Evolutionary conservation across 2,797 vertebrate genomes (phyloP), one percentile per base, ranked within the genome.

Genomic region (Gobio occitaniae): DNA sequence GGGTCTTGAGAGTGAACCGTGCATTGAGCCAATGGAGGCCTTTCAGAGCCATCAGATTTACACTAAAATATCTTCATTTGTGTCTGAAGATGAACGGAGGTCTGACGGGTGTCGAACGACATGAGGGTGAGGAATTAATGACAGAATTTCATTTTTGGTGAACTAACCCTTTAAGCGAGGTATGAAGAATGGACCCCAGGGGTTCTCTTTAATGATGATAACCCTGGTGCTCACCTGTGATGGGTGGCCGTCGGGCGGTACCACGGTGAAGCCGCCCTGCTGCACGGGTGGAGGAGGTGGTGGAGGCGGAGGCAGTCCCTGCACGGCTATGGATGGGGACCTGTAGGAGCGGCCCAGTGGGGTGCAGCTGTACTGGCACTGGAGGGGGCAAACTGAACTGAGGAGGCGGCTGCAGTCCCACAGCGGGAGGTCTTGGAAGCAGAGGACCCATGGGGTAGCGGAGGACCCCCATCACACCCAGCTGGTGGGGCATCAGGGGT

Each of bases 231-330:
- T 86, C 93, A 98, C 98, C 97, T 98, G 97, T 87, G 95, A 85
- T 0, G 92, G 94, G 86, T 97, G 96, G 86, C 94, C 94, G 15
- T 99, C 97, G 25, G 95, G 90, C 59, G 96, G 97, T 85, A 96
- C 91, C 52, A 95, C 92, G 74, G 95, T 90, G 88, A 96, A 96
- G 93, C 82, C 94, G 89, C 96, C 93, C 90, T 98, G 97, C 80
- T 98, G 98, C 91, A 97, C 96, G 84, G 97, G 97, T 12, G 97
- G 98, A 48, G 97, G 98, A 0, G 98, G 98, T 2, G 98, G 98
- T 6, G 98, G 98, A 12, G 98, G 98, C 0, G 98, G 98, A 0
- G 97, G 97, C 65, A 96, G 95, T 92, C 96, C 97, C 95, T 99
- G 98, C 91, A 96, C 92, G 8, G 95, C 91, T 29, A 96, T 95